Evolutionary conservation across 2,797 vertebrate genomes (phyloP).

Genomic region (Bucorvus abyssinicus): DNA sequence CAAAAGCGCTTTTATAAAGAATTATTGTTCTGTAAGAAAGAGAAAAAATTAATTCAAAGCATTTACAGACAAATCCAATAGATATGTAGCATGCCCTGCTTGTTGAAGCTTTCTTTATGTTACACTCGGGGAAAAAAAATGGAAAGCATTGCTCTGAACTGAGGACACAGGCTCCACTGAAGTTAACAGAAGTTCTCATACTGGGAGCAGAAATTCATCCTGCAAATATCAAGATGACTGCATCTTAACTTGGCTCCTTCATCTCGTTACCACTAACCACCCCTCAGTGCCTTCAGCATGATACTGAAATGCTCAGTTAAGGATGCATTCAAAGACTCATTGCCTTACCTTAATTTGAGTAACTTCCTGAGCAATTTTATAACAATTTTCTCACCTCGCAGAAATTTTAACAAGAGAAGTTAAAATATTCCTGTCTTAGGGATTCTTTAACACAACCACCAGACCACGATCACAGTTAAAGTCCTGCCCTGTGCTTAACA

Average conservation of each 20-base stretch:
- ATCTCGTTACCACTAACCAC: not conserved
- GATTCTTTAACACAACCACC: not conserved
- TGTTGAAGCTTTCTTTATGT: not conserved
- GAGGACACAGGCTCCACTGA: not conserved
- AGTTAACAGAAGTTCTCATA: not conserved
- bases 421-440: not conserved
- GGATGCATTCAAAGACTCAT: not conserved
- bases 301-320: not conserved
- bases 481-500: not conserved
- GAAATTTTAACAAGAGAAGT: not conserved
- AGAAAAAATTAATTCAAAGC: not conserved
- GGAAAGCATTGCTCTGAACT: not conserved
- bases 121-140: not conserved
- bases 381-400: not conserved
- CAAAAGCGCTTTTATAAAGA: not conserved
- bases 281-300: not conserved
- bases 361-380: not conserved
- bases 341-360: not conserved
- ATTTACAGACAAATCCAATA: not conserved
- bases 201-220: not conserved
- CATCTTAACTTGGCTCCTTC: not conserved
- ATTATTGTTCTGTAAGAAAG: not conserved
- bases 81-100: not conserved
- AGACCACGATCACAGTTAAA: fast-evolving
- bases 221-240: not conserved